Base-by-base conservation (phyloP, 2,888 invertebrate genomes). In the Agrilus cyanescens region DNA sequence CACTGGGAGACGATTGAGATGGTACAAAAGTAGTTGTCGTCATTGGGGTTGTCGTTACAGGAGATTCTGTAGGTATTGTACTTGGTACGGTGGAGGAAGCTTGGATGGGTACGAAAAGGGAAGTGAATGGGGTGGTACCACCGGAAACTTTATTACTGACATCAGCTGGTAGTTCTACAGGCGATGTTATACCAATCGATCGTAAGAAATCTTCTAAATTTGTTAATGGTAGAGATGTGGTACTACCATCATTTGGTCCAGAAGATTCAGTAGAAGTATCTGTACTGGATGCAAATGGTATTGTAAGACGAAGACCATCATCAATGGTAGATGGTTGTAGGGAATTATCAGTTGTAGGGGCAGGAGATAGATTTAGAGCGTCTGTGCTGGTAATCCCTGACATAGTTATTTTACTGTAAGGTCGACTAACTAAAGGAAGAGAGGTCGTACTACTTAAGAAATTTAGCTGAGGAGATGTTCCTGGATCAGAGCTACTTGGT, bases 311-410 rank as follows among this genome's bases (percentile, higher is more conserved):
- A 3, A 25, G 25, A 25, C 10, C 25, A 25, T 25, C 25, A 25
- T 25, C 25, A 25, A 10, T 2, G 10, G 25, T 25, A 10, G 25
- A 25, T 25, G 25, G 10, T 3, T 3, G 2, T 10, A 25, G 8
- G 10, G 10, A 25, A 25, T 10, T 25, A 10, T 25, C 45, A 42
- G 32, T 20, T 30, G 41, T 20, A 20, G 16, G 43, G 35, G 36
- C 41, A 42, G 29, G 38, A 37, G 34, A 33, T 39, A 40, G 43
- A 45, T 25, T 56, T 45, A 57, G 46, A 47, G 60, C 53, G 15
- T 59, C 61, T 58, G 58, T 59, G 47, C 32, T 33, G 6, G 50
- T 54, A 53, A 51, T 49, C 18, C 35, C 18, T 47, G 53, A 54
- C 44, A 54, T 50, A 50, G 55, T 13, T 12, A 50, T 40, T 32